Evolutionary conservation across 1,140 invertebrate genomes (phyloP), one percentile per base, ranked within the genome.

Genomic region (Homalodisca vitripennis): DNA sequence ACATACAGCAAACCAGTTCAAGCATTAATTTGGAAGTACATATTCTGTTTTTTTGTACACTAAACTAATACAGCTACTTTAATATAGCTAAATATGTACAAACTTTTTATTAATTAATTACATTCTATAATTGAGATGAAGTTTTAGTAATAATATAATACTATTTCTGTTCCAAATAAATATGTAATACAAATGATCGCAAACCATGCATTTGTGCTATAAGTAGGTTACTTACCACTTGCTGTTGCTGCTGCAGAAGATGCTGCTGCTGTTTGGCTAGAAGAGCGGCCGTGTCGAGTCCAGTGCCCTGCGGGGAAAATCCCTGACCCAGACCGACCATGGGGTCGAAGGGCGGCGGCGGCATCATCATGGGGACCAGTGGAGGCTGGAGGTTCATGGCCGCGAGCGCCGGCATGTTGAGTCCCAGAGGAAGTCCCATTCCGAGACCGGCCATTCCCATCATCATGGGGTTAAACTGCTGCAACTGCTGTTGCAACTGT

Each of bases 301-400:
- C 69, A 51, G 74, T 64, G 31, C 75, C 68, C 41, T 79, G 77
- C 0, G 69, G 78, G 68, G 72, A 76, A 67, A 76, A 75, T 0
- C 75, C 75, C 63, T 82, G 84, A 73, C 79, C 79, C 55, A 72
- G 78, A 72, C 78, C 83, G 72, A 79, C 82, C 83, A 86, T 89
- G 70, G 83, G 82, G 75, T 89, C 87, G 77, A 87, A 92, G 13
- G 89, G 86, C 34, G 89, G 89, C 20, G 91, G 91, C 26, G 92
- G 90, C 84, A 94, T 86, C 91, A 97, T 94, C 82, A 96, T 88
- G 1, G 94, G 92, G 69, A 95, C 92, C 51, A 96, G 78, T 0
- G 92, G 91, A 13, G 92, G 92, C 78, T 93, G 92, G 13, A 94
- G 80, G 79, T 94, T 93, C 91, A 94, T 94, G 0, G 92, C 92